phyloP scores from a whole-genome alignment of 2,113 vertebrate genomes.

The Regulus satrapa region DNA sequence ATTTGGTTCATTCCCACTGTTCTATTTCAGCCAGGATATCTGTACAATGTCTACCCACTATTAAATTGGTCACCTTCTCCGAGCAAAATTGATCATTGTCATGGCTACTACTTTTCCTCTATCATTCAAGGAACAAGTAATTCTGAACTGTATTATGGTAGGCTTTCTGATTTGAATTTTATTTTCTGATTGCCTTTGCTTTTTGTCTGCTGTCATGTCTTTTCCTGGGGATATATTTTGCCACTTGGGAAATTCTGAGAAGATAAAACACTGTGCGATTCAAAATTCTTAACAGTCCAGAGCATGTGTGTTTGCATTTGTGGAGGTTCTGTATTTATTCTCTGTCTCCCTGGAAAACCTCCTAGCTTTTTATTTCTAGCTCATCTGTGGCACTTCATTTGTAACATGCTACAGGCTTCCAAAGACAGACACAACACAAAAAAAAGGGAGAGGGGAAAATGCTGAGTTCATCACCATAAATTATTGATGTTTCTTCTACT shows the following conservation, averaged over 20 bases:
- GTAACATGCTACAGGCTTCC: conserved; percentile 24
- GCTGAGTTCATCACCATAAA: conserved; percentile 65
- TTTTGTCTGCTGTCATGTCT: not conserved
- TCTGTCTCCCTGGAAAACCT: conserved; percentile 47
- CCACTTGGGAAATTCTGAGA: conserved; percentile 27
- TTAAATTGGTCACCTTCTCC: conserved; percentile 1
- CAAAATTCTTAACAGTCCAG: conserved; percentile 45
- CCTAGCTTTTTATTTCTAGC: conserved; percentile 21
- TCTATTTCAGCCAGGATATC: not conserved
- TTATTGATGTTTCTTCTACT: conserved; percentile 59
- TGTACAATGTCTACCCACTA: not conserved
- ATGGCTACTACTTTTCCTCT: conserved; percentile 1
- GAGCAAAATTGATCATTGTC: conserved; percentile 13
- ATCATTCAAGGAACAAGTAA: not conserved
- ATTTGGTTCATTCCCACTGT: not conserved
- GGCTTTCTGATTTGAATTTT: conserved; percentile 36
- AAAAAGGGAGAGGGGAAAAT: conserved; percentile 27
- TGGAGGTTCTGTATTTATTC: conserved; percentile 47
- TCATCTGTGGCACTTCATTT: conserved; percentile 42
- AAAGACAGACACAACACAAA: conserved; percentile 42
- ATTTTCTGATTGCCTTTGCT: conserved; percentile 29
- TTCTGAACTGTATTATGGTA: not conserved
- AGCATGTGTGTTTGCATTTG: conserved; percentile 31
- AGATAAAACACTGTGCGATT: not conserved
- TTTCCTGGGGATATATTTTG: conserved; percentile 38